Conservation (phyloP, 2,113 vertebrate species). For the Panthera tigris region DNA sequence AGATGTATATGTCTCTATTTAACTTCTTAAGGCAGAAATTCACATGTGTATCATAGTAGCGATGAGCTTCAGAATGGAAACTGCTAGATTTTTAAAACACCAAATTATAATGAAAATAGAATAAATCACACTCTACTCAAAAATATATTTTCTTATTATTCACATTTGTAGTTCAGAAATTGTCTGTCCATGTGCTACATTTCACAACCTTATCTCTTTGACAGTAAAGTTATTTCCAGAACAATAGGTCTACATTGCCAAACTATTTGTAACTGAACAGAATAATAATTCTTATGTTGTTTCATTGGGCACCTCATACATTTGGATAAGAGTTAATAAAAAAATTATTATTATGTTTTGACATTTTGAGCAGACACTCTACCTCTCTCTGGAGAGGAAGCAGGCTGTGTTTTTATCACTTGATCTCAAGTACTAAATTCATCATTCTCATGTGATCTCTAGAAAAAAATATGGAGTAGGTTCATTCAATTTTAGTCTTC, state of each 20-base stretch:
- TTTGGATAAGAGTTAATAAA: not conserved
- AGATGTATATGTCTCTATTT: not conserved
- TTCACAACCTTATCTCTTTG: not conserved
- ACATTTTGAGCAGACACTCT: not conserved
- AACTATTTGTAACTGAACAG: not conserved
- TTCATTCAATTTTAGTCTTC: conserved; percentile 35
- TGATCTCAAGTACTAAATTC: conserved; percentile 21
- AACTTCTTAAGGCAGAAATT: not conserved
- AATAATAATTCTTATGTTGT: not conserved
- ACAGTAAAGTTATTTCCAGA: conserved; percentile 16
- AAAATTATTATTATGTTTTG: not conserved
- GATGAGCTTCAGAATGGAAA: not conserved
- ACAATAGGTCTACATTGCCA: not conserved
- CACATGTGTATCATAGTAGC: not conserved
- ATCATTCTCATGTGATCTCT: not conserved
- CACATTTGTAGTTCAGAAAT: not conserved
- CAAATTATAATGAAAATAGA: not conserved
- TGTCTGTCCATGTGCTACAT: not conserved
- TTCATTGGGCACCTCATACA: not conserved
- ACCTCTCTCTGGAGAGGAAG: conserved; percentile 19
- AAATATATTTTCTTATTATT: not conserved
- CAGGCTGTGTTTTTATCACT: not conserved
- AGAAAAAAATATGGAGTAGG: not conserved
- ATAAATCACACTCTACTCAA: not conserved
- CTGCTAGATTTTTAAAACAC: not conserved